phyloP scores from a whole-genome alignment of 2,888 invertebrate species.

The Craniophora ligustri region DNA sequence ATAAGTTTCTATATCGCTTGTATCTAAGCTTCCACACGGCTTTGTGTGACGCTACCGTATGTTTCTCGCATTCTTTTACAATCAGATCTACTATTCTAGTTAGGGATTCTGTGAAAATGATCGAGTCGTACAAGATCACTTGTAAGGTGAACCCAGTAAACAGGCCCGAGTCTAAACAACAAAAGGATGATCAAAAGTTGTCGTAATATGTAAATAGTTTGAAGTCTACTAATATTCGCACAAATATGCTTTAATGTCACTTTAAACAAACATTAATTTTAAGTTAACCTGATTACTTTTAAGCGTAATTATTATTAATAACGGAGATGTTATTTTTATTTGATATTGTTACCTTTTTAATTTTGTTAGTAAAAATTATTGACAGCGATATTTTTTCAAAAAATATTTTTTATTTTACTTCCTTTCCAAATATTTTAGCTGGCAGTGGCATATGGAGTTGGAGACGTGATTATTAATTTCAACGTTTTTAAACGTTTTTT shows the following conservation, averaged over 20 bases:
- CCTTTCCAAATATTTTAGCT: too few species aligned
- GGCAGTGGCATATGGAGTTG: too few species aligned
- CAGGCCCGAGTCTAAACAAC: constrained; percentile 42
- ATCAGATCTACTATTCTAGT: constrained; percentile 81
- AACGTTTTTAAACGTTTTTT: too few species aligned
- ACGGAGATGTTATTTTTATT: constrained; percentile 47
- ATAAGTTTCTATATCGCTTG: constrained; percentile 82
- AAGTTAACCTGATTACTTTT: constrained; percentile 59
- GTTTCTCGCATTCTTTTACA: constrained; percentile 81
- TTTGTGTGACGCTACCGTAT: constrained; percentile 74
- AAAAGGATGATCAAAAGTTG: constrained; percentile 31
- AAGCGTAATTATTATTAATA: constrained; percentile 46
- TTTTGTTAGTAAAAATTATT: constrained; percentile 43
- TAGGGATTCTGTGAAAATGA: constrained; percentile 81
- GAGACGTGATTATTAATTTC: too few species aligned
- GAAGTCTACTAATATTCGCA: constrained; percentile 17
- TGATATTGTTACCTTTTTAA: constrained; percentile 29
- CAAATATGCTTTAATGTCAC: constrained; percentile 31
- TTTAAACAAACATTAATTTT: constrained; percentile 41
- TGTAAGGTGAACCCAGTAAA: constrained; percentile 85
- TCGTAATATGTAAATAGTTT: constrained; percentile 2
- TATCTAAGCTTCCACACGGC: constrained; percentile 82
- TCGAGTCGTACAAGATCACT: constrained; percentile 84
- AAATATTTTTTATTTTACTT: constrained; percentile 4
- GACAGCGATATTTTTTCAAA: constrained; percentile 38